A percentile compares a stretch with the other conserved stretches of the same genome.
These are phyloP conservation scores for Choreutis nemorana DNA, from an alignment of 2,888 invertebrate genomes.

Conservation along the genomic window DNA sequence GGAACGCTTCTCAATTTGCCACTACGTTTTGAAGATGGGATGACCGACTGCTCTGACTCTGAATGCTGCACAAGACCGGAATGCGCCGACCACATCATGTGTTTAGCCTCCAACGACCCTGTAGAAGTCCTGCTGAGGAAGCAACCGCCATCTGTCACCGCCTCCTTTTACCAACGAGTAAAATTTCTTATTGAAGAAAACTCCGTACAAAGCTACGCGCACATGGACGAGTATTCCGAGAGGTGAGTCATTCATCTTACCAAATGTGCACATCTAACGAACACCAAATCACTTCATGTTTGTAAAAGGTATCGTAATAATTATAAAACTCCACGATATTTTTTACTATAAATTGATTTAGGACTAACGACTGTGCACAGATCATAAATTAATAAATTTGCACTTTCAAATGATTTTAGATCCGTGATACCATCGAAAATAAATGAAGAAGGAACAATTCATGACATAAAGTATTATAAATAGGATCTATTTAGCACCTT, in stretches of 20 bases:
- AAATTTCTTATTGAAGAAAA: slow-evolving; percentile 98
- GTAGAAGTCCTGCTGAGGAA: slow-evolving; percentile 95
- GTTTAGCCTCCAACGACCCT: slow-evolving; percentile 95
- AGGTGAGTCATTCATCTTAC: slow-evolving; percentile 76
- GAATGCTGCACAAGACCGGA: slow-evolving; percentile 93
- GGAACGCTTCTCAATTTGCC: too few species aligned
- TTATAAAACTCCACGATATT: slow-evolving; percentile 26
- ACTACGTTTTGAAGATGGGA: slow-evolving; percentile 87
- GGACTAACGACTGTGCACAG: slow-evolving; percentile 47
- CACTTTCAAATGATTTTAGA: slow-evolving; percentile 58
- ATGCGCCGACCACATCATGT: slow-evolving; percentile 92
- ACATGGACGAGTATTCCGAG: slow-evolving; percentile 97
- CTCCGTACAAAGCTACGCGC: slow-evolving; percentile 98
- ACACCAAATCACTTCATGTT: slow-evolving; percentile 51
- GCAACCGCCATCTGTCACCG: slow-evolving; percentile 95
- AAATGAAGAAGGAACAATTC: slow-evolving; percentile 35
- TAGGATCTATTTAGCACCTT: slow-evolving; percentile 51
- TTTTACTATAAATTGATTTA: slow-evolving; percentile 43
- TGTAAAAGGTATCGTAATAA: slow-evolving; percentile 44
- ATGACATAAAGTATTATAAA: slow-evolving; percentile 40
- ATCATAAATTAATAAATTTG: slow-evolving; percentile 46
- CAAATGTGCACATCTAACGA: slow-evolving; percentile 22
- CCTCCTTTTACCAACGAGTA: slow-evolving; percentile 96
- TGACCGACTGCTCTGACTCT: slow-evolving; percentile 98
- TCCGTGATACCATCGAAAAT: slow-evolving; percentile 50